phyloP scores from a whole-genome alignment of 2,113 vertebrate genomes.

The Pteropus alecto region DNA sequence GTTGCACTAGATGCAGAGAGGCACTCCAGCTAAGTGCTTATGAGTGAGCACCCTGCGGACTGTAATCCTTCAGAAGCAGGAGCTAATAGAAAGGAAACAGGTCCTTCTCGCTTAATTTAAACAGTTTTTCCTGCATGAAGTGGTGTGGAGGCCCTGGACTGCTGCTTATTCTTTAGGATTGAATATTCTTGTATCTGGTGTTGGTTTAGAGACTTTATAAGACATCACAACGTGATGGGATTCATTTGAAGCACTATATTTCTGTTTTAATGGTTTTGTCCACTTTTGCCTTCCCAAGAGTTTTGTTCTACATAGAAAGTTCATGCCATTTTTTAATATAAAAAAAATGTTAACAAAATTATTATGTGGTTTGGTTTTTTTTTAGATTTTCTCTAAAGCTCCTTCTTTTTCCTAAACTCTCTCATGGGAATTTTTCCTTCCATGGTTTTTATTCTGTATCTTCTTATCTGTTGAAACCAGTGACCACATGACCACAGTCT shows the following conservation, averaged over 20 bases:
- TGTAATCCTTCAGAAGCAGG: constrained; percentile 28
- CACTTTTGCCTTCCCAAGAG: constrained; percentile 68
- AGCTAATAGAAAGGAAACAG: constrained; percentile 26
- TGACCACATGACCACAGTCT: not conserved
- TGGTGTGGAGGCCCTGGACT: constrained; percentile 61
- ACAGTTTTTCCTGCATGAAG: constrained; percentile 52
- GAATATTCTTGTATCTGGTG: constrained; percentile 58
- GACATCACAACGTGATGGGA: constrained; percentile 70
- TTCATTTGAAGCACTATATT: constrained; percentile 68
- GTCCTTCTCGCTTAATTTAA: constrained; percentile 63
- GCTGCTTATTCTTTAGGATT: constrained; percentile 48
- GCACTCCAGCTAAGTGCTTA: not conserved
- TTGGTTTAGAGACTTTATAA: constrained; percentile 63
- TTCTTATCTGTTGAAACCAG: not conserved
- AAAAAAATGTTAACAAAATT: constrained; percentile 74
- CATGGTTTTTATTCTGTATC: constrained; percentile 15
- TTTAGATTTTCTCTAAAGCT: not conserved
- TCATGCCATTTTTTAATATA: constrained; percentile 76
- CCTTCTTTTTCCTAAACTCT: not conserved
- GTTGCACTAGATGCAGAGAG: constrained; percentile 51
- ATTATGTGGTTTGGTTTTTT: constrained; percentile 40
- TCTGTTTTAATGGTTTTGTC: constrained; percentile 66
- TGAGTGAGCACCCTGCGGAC: constrained; percentile 36
- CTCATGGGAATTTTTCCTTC: not conserved
- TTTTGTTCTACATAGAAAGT: constrained; percentile 78